These are phyloP conservation scores for Ditula angustiorana DNA, from an alignment of 2,888 invertebrate genomes.

Conservation along the genomic window DNA sequence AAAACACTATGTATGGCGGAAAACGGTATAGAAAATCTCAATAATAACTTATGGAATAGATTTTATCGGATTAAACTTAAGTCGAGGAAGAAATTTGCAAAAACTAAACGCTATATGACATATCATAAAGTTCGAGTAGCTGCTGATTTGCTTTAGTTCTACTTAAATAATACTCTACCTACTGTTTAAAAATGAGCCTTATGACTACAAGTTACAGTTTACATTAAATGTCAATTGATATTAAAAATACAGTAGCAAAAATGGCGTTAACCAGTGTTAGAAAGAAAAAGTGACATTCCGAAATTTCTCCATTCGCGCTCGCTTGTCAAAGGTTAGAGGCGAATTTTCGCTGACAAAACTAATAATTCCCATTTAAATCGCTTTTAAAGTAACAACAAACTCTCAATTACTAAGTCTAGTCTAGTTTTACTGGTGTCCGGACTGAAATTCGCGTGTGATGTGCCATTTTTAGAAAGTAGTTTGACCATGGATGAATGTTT, in stretches of 20 bases:
- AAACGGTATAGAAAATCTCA: too few species aligned
- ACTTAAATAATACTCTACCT: too few species aligned
- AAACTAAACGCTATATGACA: constrained; percentile 25
- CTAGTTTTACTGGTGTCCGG: not conserved
- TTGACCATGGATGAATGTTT: constrained; percentile 30
- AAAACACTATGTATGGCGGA: too few species aligned
- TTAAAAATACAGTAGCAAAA: not conserved
- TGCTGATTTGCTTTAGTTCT: not conserved
- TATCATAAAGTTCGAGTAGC: constrained; percentile 13
- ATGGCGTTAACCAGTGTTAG: not conserved
- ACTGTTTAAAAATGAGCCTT: not conserved
- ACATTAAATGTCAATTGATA: not conserved
- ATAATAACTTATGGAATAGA: too few species aligned
- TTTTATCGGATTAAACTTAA: too few species aligned
- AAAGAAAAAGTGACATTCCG: constrained; percentile 37
- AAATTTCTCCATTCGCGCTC: constrained; percentile 23
- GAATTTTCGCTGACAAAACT: constrained; percentile 23
- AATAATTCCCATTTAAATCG: constrained; percentile 1
- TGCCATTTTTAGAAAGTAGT: constrained; percentile 31
- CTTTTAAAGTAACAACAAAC: not conserved
- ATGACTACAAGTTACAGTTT: rapidly evolving
- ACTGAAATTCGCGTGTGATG: not conserved
- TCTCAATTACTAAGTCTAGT: not conserved
- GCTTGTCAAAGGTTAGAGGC: constrained; percentile 33
- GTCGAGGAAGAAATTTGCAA: not conserved